Base-by-base conservation (phyloP, 2,888 invertebrate genomes). In the Entomobrya multifasciata region DNA sequence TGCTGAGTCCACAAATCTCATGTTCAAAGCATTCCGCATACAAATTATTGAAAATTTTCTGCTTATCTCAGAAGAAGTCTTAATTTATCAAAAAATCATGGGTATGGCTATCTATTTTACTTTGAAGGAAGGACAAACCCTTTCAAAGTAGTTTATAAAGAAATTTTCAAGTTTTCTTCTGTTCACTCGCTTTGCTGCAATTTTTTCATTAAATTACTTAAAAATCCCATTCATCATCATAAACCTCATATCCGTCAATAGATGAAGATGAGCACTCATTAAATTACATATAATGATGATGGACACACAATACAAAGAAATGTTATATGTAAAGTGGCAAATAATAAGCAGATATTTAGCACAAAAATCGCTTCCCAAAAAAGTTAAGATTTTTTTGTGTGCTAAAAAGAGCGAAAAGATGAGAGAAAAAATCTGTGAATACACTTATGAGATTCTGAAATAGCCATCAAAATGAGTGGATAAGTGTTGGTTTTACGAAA, bases 221-320 rank as follows among this genome's bases (percentile, higher is more conserved):
- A 57, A 57, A 57, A 57, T 25, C 25, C 25, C 25, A 57, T 57
- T 57, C 25, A 57, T 44, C 44, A 44, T 57, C 57, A 57, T 57
- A 22, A 22, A 25, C 25, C 57, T 57, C 57, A 22, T 22, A 25
- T 57, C 25, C 57, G 22, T 57, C 25, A 25, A 25, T 11, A 57
- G 25, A 22, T 22, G 25, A 57, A 57, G 57, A 25, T 57, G 57
- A 57, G 25, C 57, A 57, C 25, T 57, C 25, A 57, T 57, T 57
- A 57, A 57, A 57, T 11, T 57, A 8, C 22, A 6, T 47, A 20
- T 17, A 52, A 17, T 52, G 52, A 47, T 1, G 52, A 52, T 1
- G 1, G 17, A 17, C 17, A 20, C 17, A 5, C 20, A 52, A 52
- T n/a, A n/a, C n/a, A n/a, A n/a, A n/a, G n/a, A n/a, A n/a, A n/a